Conservation (phyloP, 2,113 vertebrate species). For the Rhodinocichla rosea region DNA sequence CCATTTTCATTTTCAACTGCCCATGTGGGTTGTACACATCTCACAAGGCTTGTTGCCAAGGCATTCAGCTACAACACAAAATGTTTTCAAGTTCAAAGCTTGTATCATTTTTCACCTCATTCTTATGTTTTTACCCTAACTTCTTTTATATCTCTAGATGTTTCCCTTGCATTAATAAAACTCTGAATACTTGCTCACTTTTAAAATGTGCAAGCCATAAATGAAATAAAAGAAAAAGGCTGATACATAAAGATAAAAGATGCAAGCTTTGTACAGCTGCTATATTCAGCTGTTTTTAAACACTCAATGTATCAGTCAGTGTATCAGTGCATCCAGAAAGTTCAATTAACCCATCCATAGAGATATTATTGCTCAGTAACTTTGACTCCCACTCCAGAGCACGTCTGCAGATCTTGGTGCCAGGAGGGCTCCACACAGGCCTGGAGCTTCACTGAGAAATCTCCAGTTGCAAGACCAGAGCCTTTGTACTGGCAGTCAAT, state of each 20-base stretch:
- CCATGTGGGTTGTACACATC: not conserved
- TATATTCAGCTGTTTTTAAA: conserved; percentile 24
- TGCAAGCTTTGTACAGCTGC: not conserved
- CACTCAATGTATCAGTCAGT: not conserved
- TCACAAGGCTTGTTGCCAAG: conserved; percentile 6
- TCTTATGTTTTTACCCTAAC: not conserved
- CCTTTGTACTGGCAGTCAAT: not conserved
- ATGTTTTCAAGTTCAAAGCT: conserved; percentile 44
- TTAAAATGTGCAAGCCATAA: not conserved
- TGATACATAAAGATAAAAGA: not conserved
- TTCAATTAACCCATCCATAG: not conserved
- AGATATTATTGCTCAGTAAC: not conserved
- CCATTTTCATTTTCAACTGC: conserved; percentile 42
- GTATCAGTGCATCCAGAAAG: not conserved
- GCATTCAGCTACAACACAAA: not conserved
- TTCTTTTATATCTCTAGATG: not conserved
- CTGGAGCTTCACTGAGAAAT: not conserved
- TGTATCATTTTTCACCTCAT: not conserved
- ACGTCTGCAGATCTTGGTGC: not conserved
- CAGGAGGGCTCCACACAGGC: not conserved
- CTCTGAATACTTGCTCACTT: not conserved
- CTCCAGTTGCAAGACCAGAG: not conserved
- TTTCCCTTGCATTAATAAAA: conserved; percentile 5
- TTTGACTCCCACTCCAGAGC: not conserved
- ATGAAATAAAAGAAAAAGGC: not conserved